Evolutionary conservation across 2,888 invertebrate species (phyloP), one percentile per base, ranked within the genome.

Genomic region (Scelioninae gen. 1): DNA sequence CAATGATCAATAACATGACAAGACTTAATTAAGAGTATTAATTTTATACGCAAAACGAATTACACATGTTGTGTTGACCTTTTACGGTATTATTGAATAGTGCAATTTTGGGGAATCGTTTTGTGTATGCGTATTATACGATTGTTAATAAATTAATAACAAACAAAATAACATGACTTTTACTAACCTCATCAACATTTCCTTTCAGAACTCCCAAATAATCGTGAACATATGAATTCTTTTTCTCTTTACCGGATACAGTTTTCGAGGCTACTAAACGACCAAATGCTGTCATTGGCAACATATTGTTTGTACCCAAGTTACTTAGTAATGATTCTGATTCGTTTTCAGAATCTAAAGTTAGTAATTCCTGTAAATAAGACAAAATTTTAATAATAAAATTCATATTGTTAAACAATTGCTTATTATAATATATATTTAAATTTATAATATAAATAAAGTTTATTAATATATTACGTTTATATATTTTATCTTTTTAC

Each of bases 161-260:
- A 58, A 49, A 56, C 32, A 16, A 45, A 63, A 13, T 29, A 34
- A 29, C 34, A 43, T 23, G 29, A 4, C 47, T 74, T 63, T 58
- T 60, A 88, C 92, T 92, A 87, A 94, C 94, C 93, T 93, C 92
- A 87, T 93, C 92, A 10, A 93, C 89, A 34, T 93, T 91, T 84
- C 91, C 92, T 83, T 92, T 93, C 0, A 90, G 88, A 38, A 90
- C 88, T 3, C 93, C 93, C 16, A 93, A 86, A 51, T 92, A 88
- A 29, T 89, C 89, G 58, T 93, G 90, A 23, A 92, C 81, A n/a
- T 91, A 90, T 23, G 88, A 82, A 0, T 71, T 80, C 0, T 79
- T 72, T 49, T 88, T 76, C 58, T 91, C 89, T 10, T 88, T 88
- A 31, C 83, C 87, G 0, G 89, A 88, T 6, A 86, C 88, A 0